These are phyloP conservation scores for Caerostris darwini DNA, from an alignment of 1,140 invertebrate genomes.

Conservation along the genomic window DNA sequence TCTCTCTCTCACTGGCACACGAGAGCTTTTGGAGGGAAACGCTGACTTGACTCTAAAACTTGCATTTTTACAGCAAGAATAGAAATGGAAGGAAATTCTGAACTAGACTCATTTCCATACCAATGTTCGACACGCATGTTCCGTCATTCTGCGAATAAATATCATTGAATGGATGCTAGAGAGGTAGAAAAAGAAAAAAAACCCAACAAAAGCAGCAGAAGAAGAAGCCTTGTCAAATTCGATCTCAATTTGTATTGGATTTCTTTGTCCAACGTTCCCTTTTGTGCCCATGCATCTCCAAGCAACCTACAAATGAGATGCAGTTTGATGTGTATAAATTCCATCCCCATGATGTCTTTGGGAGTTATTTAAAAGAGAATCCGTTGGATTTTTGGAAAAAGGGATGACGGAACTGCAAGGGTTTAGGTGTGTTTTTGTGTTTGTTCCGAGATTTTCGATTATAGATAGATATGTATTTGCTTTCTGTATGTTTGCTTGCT, in stretches of 20 bases:
- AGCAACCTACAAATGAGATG: conserved; percentile 29
- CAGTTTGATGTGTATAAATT: conserved; percentile 44
- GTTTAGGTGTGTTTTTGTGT: neutral
- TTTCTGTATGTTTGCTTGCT: neutral
- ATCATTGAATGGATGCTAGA: conserved; percentile 34
- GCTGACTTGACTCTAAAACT: conserved; percentile 69
- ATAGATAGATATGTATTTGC: neutral
- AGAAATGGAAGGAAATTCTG: conserved; percentile 48
- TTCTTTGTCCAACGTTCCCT: conserved; percentile 18
- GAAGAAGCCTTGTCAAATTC: conserved; percentile 27
- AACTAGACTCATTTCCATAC: conserved; percentile 66
- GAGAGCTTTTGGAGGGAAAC: neutral
- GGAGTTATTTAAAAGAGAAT: conserved; percentile 30
- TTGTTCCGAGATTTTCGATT: neutral
- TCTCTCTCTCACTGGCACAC: neutral
- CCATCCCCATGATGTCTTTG: neutral
- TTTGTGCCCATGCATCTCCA: conserved; percentile 17
- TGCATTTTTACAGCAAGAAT: conserved; percentile 34
- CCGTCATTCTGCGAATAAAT: conserved; percentile 65
- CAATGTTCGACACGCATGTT: conserved; percentile 65
- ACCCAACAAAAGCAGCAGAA: neutral
- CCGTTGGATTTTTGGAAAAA: neutral
- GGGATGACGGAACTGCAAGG: neutral
- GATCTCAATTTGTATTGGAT: conserved; percentile 46
- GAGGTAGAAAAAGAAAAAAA: neutral